Percentiles rank a stretch among this genome's conserved stretches.
Evolutionary conservation across 2,888 invertebrate species (phyloP).

Genomic region (Stomorhina lunata): DNA sequence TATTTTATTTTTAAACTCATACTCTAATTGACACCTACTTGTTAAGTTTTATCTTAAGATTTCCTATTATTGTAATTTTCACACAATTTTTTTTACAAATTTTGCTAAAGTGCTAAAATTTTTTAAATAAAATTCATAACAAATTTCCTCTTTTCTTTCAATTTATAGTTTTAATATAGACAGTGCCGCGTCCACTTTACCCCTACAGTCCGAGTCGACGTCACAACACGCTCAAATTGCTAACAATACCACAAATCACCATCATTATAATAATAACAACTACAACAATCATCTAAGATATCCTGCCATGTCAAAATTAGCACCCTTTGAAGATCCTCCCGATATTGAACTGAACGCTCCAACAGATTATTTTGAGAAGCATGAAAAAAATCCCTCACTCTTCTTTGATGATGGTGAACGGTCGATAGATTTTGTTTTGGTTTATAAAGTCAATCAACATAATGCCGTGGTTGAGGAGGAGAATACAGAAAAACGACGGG

Average conservation of each 20-base stretch:
- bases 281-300: constrained; percentile 39
- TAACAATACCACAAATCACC: constrained; percentile 47
- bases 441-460: constrained; percentile 85
- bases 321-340: constrained; percentile 43
- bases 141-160: not conserved
- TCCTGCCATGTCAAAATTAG: constrained; percentile 67
- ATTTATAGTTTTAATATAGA: constrained; percentile 60
- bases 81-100: not conserved
- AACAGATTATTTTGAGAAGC: constrained; percentile 70
- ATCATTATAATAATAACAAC: constrained; percentile 66
- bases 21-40: constrained; percentile 15
- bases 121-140: not conserved
- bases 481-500: constrained; percentile 81
- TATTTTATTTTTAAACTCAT: constrained; percentile 4
- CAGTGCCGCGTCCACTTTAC: constrained; percentile 70
- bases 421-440: constrained; percentile 89
- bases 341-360: constrained; percentile 66
- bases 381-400: constrained; percentile 80
- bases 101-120: not conserved
- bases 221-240: constrained; percentile 48
- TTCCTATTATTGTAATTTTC: not conserved
- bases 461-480: constrained; percentile 77
- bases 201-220: constrained; percentile 69
- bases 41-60: constrained; percentile 4
- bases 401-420: constrained; percentile 86